Conservation (phyloP, 2,797 vertebrate genomes). For the Hapalemur alaotrensis region DNA sequence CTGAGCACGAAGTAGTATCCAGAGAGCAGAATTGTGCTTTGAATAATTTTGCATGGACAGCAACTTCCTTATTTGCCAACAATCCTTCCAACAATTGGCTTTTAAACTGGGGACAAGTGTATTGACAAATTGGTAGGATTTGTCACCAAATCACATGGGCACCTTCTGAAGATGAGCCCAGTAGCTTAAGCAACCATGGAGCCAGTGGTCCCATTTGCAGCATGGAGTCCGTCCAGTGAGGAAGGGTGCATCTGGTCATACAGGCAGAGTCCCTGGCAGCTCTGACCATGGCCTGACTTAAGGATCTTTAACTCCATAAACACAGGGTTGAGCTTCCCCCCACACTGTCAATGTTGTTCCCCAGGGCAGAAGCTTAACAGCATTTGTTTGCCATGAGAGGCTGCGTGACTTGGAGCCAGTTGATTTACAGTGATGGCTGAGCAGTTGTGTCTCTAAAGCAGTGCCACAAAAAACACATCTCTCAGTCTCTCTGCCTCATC, state of each 20-base stretch:
- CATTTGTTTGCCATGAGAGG: not conserved
- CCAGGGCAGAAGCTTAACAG: not conserved
- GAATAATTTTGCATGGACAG: not conserved
- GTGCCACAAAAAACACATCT: not conserved
- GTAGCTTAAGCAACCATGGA: not conserved
- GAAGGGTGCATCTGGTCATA: not conserved
- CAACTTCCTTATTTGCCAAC: constrained; percentile 7
- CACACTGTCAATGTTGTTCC: not conserved
- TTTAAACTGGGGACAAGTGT: constrained; percentile 17
- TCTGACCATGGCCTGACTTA: constrained; percentile 9
- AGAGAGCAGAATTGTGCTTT: not conserved
- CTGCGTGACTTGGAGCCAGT: not conserved
- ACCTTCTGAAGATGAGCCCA: constrained; percentile 26
- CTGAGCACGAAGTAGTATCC: not conserved
- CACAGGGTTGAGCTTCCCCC: not conserved
- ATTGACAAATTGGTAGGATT: constrained; percentile 57
- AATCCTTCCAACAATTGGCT: not conserved
- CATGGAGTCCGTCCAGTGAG: not conserved
- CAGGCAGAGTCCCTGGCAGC: not conserved
- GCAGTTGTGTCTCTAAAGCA: not conserved
- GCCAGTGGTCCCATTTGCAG: not conserved
- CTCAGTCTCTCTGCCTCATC: not conserved
- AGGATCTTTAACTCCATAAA: constrained; percentile 2
- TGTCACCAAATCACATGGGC: constrained; percentile 2
- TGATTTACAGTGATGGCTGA: not conserved